A percentile compares a stretch with the other conserved stretches of the same genome.
Conservation (phyloP, 2,113 vertebrate species). For the Cacatua alba region DNA sequence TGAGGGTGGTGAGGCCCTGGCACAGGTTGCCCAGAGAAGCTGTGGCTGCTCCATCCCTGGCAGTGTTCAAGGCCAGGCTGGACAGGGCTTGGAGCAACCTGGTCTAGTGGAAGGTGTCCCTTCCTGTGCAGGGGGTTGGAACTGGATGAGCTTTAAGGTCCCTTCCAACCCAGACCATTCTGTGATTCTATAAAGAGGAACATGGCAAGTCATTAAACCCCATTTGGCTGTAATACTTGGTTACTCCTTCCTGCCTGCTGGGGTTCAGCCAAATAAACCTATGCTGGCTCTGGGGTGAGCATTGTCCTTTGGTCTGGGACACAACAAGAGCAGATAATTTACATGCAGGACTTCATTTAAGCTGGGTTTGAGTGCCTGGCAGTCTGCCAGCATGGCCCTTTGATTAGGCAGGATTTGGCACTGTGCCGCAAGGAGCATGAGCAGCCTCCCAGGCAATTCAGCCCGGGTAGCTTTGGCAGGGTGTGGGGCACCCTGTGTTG, state of each 20-base stretch:
- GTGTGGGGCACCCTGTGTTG: background rate
- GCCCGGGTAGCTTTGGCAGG: background rate
- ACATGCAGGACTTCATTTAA: background rate
- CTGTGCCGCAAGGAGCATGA: background rate
- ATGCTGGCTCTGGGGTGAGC: background rate
- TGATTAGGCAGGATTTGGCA: background rate
- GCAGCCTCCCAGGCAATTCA: background rate
- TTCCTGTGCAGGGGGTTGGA: background rate
- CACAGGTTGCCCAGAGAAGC: too few relatives aligned
- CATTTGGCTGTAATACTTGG: background rate
- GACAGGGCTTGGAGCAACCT: background rate
- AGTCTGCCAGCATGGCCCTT: background rate
- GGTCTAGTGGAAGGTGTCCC: background rate
- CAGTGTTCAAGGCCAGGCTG: background rate
- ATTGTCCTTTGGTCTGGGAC: background rate
- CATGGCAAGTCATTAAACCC: fast-evolving
- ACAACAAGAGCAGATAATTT: background rate
- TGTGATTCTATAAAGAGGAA: background rate
- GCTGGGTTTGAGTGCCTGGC: background rate
- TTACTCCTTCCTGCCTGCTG: background rate
- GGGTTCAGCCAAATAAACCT: background rate
- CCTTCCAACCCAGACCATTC: background rate
- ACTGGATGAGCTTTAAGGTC: background rate
- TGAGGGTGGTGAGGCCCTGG: too few relatives aligned
- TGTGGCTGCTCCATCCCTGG: background rate